Evolutionary conservation across 1,140 invertebrate species (phyloP).

Genomic region (Mercenaria mercenaria): DNA sequence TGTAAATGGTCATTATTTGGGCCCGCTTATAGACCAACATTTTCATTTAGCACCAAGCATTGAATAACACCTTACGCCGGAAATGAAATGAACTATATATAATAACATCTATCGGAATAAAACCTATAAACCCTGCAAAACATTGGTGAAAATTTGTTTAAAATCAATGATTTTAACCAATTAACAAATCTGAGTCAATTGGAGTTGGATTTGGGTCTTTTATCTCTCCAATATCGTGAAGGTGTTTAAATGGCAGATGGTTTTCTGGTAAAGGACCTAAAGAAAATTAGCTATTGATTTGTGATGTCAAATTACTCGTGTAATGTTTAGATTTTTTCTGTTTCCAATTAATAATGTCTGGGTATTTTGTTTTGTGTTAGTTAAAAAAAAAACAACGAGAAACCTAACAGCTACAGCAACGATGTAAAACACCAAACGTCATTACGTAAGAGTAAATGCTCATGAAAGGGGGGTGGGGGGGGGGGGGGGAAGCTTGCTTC

Average conservation of each 20-base stretch:
- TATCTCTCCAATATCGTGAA: constrained; percentile 6
- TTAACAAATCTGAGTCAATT: constrained; percentile 24
- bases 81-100: constrained; percentile 45
- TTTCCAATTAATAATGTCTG: constrained; percentile 2
- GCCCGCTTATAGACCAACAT: neutral
- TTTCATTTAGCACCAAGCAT: neutral
- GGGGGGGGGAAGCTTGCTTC: too few species aligned
- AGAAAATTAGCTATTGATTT: constrained; percentile 28
- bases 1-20: constrained; percentile 60
- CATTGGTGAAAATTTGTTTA: neutral
- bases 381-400: too few species aligned
- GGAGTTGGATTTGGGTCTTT: neutral
- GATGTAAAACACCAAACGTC: too few species aligned
- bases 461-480: too few species aligned
- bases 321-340: constrained; percentile 23
- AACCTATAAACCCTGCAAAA: neutral
- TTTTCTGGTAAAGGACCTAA: neutral
- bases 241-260: constrained; percentile 61
- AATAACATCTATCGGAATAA: constrained; percentile 9
- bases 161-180: constrained; percentile 6
- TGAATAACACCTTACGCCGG: neutral
- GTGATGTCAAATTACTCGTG: constrained; percentile 45
- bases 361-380: neutral
- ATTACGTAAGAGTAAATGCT: too few species aligned
- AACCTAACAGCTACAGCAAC: too few species aligned